phyloP scores from a whole-genome alignment of 2,888 invertebrate species.

The Poecilobothrus nobilitatus region DNA sequence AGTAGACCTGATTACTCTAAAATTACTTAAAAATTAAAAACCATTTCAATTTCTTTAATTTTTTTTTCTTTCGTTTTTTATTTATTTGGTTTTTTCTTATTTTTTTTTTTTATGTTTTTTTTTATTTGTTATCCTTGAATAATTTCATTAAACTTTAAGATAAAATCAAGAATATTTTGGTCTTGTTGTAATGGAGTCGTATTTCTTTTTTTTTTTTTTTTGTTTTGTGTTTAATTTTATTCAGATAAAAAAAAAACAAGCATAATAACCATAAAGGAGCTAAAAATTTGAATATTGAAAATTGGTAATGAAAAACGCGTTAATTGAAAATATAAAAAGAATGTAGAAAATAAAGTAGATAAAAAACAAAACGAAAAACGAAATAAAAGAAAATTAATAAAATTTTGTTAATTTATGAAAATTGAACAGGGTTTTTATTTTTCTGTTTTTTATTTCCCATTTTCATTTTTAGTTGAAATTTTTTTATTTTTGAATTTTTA shows the following conservation, averaged over 20 bases:
- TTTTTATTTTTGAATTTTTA: too few relatives aligned
- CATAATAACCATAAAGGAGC: too few relatives aligned
- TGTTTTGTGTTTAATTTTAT: neutral
- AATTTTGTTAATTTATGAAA: neutral
- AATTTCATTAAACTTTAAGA: neutral
- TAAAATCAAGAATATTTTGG: neutral
- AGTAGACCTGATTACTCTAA: too few relatives aligned
- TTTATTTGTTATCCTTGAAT: neutral
- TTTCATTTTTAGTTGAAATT: too few relatives aligned
- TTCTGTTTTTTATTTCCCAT: too few relatives aligned
- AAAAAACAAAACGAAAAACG: too few relatives aligned
- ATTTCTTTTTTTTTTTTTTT: neutral
- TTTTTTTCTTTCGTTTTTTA: too few relatives aligned
- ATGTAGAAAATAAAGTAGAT: too few relatives aligned
- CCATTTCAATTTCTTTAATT: too few relatives aligned
- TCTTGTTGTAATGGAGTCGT: neutral
- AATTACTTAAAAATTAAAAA: too few relatives aligned
- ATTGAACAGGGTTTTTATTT: neutral
- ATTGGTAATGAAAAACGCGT: neutral
- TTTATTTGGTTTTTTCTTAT: too few relatives aligned
- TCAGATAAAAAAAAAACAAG: neutral
- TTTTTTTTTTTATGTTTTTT: neutral
- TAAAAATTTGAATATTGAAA: conserved; percentile 2
- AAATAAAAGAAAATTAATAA: neutral
- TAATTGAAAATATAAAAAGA: neutral